A percentile compares a stretch with the other conserved stretches of the same genome.
phyloP scores from a whole-genome alignment of 2,888 invertebrate species.

The Epinotia brunnichana region DNA sequence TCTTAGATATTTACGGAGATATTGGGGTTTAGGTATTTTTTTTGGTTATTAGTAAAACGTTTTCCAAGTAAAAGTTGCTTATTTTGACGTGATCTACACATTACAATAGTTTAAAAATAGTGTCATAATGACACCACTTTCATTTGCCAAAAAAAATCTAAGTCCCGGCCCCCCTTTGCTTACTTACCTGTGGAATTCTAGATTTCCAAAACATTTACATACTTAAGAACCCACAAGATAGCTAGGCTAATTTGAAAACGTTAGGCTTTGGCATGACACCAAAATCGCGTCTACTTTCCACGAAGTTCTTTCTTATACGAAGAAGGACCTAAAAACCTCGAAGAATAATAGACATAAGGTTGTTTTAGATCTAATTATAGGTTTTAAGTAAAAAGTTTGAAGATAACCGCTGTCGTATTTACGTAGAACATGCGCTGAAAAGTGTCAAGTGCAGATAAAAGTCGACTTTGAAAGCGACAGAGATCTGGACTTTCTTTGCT shows the following conservation, averaged over 20 bases:
- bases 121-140: no score
- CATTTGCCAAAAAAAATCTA: no score
- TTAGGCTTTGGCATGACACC: background rate
- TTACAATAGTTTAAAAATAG: no score
- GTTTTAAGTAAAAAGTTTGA: background rate
- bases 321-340: background rate
- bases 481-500: background rate
- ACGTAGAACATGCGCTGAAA: background rate
- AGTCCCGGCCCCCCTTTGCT: no score
- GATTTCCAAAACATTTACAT: background rate
- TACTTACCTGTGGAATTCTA: background rate
- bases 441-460: constrained; percentile 3
- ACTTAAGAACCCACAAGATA: background rate
- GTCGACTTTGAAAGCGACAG: background rate
- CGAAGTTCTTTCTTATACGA: background rate
- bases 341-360: background rate
- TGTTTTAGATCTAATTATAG: background rate
- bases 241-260: background rate
- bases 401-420: constrained; percentile 25
- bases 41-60: no score
- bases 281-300: background rate
- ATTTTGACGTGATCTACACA: no score
- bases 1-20: no score
- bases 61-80: no score
- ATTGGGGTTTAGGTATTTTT: no score